phyloP scores from a whole-genome alignment of 2,888 invertebrate species.

The Clusia tigrina region DNA sequence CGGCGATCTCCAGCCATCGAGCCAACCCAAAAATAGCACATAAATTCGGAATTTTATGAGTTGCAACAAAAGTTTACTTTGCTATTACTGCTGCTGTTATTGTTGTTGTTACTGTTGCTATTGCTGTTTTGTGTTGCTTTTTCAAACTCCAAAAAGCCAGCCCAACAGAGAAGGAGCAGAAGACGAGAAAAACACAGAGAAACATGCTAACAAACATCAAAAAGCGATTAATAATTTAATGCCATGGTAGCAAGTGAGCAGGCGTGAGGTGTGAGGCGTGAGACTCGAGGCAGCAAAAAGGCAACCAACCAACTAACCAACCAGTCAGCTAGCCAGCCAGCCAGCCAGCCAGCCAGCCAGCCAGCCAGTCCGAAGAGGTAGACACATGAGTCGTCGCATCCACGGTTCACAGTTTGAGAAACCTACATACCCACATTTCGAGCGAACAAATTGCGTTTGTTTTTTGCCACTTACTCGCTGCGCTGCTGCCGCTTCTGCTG shows the following conservation, averaged over 20 bases:
- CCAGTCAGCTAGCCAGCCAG: no score
- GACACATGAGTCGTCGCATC: conserved; percentile 35
- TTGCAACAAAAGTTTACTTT: conserved; percentile 3
- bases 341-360: conserved; percentile 30
- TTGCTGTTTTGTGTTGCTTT: no score
- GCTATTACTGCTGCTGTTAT: no score
- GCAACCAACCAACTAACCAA: not conserved
- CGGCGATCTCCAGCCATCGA: no score
- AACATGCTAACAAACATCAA: conserved; percentile 4
- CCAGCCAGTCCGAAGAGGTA: conserved; percentile 21
- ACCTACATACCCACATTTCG: conserved; percentile 63
- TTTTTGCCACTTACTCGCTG: no score
- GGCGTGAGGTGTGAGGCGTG: no score
- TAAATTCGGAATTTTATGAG: not conserved
- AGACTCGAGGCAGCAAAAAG: not conserved
- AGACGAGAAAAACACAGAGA: not conserved
- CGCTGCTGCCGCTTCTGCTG: conserved; percentile 10
- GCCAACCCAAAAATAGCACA: conserved; percentile 6
- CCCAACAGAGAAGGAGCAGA: not conserved
- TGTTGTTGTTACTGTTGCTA: no score
- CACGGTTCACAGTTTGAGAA: conserved; percentile 53
- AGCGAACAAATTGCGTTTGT: conserved; percentile 58
- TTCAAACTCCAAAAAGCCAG: no score
- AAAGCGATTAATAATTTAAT: conserved; percentile 16
- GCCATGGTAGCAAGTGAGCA: not conserved